Base-by-base conservation (phyloP, 2,797 vertebrate species). In the Siniperca obscura region DNA sequence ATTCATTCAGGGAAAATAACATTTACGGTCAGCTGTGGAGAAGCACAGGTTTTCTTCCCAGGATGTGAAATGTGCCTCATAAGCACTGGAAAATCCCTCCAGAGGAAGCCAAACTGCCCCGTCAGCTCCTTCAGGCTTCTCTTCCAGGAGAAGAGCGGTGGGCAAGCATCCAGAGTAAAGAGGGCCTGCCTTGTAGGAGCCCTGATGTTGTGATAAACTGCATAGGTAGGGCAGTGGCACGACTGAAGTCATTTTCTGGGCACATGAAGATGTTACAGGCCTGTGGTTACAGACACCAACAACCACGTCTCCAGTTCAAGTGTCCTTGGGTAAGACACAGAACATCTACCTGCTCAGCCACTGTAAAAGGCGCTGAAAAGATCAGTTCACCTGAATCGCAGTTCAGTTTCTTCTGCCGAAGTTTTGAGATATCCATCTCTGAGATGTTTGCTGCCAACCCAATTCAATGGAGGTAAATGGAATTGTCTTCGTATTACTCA, bases 81-180 rank as follows among this genome's bases (percentile, higher is more conserved):
- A 87, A 89, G 87, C 84, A 70, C 13, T 12, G 74, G 74, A 78
- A 71, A 82, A 86, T 85, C 80, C 79, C 70, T 78, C 30, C 74
- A 84, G 76, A 86, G 82, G 85, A 92, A 88, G 57, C 36, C 61
- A 40, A 79, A 81, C 14, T 82, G 87, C 70, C 25, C 1, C 5
- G 38, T 84, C 90, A 85, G 82, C 80, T 87, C 74, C 80, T 77
- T 52, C 62, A 64, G 64, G 44, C 82, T 70, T 71, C 80, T 62
- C 50, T 79, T 71, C 53, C 70, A 69, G 59, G 59, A 66, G 71
- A 73, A 61, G 16, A 70, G 53, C 8, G 7, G 66, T 65, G 70
- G 61, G 71, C 22, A 74, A 3, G n/a, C 59, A 36, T 82, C 73
- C 86, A 87, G 25, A 87, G 68, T 62, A 60, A 74, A 79, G 68